Percentiles rank a stretch among this genome's conserved stretches.
Evolutionary conservation across 1,140 invertebrate species (phyloP).

Genomic region (Thereuonema tuberculata): DNA sequence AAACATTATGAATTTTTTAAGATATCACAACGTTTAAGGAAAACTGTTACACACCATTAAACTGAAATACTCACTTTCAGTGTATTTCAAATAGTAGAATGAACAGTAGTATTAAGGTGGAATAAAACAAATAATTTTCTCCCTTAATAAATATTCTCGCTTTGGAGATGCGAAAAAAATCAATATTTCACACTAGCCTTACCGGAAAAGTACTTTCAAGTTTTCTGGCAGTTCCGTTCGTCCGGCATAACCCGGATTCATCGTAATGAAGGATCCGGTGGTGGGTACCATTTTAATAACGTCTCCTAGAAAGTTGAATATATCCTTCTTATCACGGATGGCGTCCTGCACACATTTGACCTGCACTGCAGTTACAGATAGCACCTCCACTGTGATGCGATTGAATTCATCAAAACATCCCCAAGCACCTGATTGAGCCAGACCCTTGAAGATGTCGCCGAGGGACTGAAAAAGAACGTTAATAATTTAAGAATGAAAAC

Average conservation of each 20-base stretch:
- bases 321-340: conserved; percentile 71
- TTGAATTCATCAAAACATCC: no score
- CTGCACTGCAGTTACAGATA: conserved; percentile 93
- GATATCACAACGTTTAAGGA: no score
- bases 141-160: no score
- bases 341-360: conserved; percentile 89
- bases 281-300: conserved; percentile 63
- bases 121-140: no score
- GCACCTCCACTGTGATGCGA: conserved; percentile 86
- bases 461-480: conserved; percentile 65
- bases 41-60: no score
- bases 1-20: no score
- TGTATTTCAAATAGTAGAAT: no score
- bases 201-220: conserved; percentile 75
- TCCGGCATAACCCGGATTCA: conserved; percentile 95
- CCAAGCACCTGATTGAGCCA: conserved; percentile 93
- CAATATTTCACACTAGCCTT: conserved; percentile 13
- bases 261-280: conserved; percentile 92
- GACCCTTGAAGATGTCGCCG: conserved; percentile 91
- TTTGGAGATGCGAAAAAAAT: no score
- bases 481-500: no score
- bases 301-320: conserved; percentile 90
- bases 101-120: no score
- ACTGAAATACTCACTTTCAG: no score
- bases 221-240: conserved; percentile 80